Evolutionary conservation across 2,888 invertebrate species (phyloP).

Genomic region (Eupelmus urozonus): DNA sequence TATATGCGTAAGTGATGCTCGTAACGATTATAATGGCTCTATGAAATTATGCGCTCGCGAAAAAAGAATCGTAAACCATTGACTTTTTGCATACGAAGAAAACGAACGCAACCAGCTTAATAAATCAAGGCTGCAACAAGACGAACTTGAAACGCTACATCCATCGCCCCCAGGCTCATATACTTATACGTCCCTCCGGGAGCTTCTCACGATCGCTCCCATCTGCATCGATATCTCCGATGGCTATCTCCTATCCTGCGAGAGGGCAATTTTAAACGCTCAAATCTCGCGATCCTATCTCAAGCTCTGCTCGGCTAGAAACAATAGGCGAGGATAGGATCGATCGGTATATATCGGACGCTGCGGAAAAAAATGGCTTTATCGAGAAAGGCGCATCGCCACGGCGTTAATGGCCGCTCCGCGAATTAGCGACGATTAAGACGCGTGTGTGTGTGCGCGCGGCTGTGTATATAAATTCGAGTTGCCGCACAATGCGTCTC

Average conservation of each 20-base stretch:
- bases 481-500: conserved; percentile 48
- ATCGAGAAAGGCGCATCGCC: conserved; percentile 35
- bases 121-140: too few species aligned
- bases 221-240: conserved; percentile 23
- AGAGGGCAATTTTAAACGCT: conserved; percentile 23
- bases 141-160: conserved; percentile 4
- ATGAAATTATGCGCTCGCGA: not conserved
- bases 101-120: too few species aligned
- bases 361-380: not conserved
- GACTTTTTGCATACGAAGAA: too few species aligned
- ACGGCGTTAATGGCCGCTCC: conserved; percentile 20
- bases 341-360: conserved; percentile 16
- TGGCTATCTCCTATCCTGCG: not conserved
- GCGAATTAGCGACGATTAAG: conserved; percentile 51
- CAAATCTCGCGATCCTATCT: conserved; percentile 4
- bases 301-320: not conserved
- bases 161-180: not conserved
- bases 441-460: conserved; percentile 15
- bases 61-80: too few species aligned
- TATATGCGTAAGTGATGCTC: too few species aligned
- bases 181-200: too few species aligned
- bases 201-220: conserved; percentile 28
- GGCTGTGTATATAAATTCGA: not conserved
- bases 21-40: not conserved
- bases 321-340: conserved; percentile 28